These are phyloP conservation scores for Anomalospiza imberbis DNA, from an alignment of 2,797 vertebrate species.

Conservation along the genomic window DNA sequence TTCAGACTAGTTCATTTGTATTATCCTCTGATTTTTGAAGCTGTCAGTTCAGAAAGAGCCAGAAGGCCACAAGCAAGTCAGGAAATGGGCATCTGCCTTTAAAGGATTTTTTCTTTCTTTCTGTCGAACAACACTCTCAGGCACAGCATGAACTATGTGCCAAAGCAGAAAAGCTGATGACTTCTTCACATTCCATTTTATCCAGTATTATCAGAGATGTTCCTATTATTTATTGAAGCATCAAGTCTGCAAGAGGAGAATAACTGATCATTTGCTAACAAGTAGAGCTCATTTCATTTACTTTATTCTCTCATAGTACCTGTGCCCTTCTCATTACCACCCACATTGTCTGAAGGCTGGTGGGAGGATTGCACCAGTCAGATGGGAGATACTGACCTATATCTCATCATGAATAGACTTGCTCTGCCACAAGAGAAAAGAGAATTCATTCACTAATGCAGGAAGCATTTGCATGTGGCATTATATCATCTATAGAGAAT, in stretches of 20 bases:
- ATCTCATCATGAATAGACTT: neutral
- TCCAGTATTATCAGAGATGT: neutral
- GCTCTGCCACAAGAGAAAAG: neutral
- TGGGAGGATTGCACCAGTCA: neutral
- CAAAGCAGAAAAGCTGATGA: neutral
- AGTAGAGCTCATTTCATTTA: neutral
- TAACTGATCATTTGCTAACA: neutral
- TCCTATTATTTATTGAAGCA: neutral
- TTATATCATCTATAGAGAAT: neutral
- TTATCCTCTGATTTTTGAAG: neutral
- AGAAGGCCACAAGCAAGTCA: neutral
- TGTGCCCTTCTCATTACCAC: neutral
- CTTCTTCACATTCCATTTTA: neutral
- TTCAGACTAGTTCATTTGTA: neutral
- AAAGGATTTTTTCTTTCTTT: neutral
- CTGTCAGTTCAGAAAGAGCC: neutral
- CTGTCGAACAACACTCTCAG: neutral
- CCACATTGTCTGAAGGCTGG: neutral
- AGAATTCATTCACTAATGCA: constrained; percentile 27
- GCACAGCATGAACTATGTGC: neutral
- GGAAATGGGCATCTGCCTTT: neutral
- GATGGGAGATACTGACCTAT: neutral
- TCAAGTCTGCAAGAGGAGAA: neutral
- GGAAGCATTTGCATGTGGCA: constrained; percentile 21
- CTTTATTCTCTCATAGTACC: constrained; percentile 3